Evolutionary conservation across 1,140 invertebrate species (phyloP).

Genomic region (Diachasma alloeum): DNA sequence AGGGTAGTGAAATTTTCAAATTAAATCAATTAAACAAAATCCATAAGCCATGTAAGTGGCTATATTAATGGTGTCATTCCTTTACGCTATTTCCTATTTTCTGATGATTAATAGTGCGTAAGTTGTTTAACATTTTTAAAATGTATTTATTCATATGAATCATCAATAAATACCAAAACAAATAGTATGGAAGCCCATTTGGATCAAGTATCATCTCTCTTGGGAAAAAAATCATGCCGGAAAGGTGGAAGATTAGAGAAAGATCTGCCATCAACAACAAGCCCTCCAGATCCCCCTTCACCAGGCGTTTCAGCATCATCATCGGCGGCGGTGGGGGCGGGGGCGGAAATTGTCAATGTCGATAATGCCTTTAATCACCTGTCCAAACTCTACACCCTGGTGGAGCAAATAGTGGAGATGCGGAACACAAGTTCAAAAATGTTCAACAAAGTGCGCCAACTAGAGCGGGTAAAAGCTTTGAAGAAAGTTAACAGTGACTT

Average conservation of each 20-base stretch:
- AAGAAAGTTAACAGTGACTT: conserved; percentile 28
- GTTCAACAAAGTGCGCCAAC: conserved; percentile 74
- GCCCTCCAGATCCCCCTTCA: conserved; percentile 42
- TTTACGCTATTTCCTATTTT: conserved; percentile 8
- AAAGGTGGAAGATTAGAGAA: conserved; percentile 24
- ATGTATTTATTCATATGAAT: too few relatives aligned
- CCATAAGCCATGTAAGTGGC: too few relatives aligned
- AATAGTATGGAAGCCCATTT: too few relatives aligned
- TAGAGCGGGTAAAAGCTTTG: conserved; percentile 76
- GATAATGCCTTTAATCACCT: conserved; percentile 77
- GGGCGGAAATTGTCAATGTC: conserved; percentile 51
- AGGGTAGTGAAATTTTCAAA: too few relatives aligned
- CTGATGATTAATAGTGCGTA: too few relatives aligned
- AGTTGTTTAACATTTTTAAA: too few relatives aligned
- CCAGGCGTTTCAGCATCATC: neutral
- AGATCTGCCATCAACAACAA: conserved; percentile 45
- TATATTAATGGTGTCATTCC: too few relatives aligned
- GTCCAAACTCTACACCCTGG: conserved; percentile 76
- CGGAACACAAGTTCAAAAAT: conserved; percentile 76
- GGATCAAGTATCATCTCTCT: neutral
- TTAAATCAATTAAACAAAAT: too few relatives aligned
- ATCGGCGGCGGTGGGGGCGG: too few relatives aligned
- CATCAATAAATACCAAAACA: too few relatives aligned
- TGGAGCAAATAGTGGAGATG: conserved; percentile 77
- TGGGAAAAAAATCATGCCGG: conserved; percentile 17